phyloP scores from a whole-genome alignment of 2,113 vertebrate genomes.

The Xiphophorus couchianus region DNA sequence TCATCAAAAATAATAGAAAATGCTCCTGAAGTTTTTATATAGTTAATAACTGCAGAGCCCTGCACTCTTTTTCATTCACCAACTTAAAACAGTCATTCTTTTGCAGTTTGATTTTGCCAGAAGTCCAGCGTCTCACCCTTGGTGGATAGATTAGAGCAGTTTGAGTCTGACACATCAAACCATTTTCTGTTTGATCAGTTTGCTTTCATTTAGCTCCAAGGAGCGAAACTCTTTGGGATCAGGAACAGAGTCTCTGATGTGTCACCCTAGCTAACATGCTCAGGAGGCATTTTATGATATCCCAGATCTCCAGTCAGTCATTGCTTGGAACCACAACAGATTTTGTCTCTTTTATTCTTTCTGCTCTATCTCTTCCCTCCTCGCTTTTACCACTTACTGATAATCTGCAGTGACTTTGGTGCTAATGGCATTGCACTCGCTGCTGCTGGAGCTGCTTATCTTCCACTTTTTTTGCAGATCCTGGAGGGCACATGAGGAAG shows the following conservation, averaged over 20 bases:
- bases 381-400: slow-evolving; percentile 21
- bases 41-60: background rate
- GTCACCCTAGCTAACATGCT: slow-evolving; percentile 53
- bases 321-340: slow-evolving; percentile 39
- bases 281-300: slow-evolving; percentile 46
- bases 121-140: slow-evolving; percentile 2
- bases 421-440: slow-evolving; percentile 22
- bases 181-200: slow-evolving; percentile 69
- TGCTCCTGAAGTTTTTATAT: background rate
- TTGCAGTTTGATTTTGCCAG: slow-evolving; percentile 26
- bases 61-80: background rate
- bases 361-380: slow-evolving; percentile 7
- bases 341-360: slow-evolving; percentile 31
- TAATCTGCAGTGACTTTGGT: slow-evolving; percentile 39
- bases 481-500: background rate
- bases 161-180: slow-evolving; percentile 49
- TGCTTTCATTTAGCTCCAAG: slow-evolving; percentile 60
- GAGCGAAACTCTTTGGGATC: slow-evolving; percentile 29
- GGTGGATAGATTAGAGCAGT: slow-evolving; percentile 58
- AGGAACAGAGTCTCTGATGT: slow-evolving; percentile 54
- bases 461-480: slow-evolving; percentile 1
- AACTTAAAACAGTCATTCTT: background rate
- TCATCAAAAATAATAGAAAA: background rate
- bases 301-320: slow-evolving; percentile 56
- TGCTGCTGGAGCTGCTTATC: slow-evolving; percentile 5